Conservation (phyloP, 2,888 invertebrate species). For the Drosophila mimica region DNA sequence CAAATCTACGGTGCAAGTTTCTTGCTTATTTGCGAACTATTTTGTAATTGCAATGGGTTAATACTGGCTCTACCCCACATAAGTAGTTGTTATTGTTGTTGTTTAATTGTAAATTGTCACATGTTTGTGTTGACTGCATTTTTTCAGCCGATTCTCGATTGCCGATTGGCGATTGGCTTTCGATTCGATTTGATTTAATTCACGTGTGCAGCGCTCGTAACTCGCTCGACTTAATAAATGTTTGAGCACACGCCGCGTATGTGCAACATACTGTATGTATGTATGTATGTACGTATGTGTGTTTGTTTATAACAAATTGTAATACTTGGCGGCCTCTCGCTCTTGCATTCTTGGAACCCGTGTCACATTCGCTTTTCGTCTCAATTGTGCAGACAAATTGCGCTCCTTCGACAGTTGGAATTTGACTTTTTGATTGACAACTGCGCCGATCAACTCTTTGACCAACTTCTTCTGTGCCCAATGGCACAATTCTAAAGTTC, state of each 20-base stretch:
- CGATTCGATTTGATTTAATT: conserved; percentile 16
- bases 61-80: conserved; percentile 10
- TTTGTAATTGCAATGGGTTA: conserved; percentile 30
- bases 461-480: conserved; percentile 55
- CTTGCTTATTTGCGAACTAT: conserved; percentile 6
- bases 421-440: conserved; percentile 81
- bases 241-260: conserved; percentile 62
- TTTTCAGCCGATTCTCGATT: conserved; percentile 25
- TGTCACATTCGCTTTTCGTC: conserved; percentile 80
- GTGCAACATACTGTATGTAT: conserved; percentile 46
- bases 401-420: conserved; percentile 70
- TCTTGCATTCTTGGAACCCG: conserved; percentile 42
- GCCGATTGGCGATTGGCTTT: conserved; percentile 22
- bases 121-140: conserved; percentile 35
- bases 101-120: conserved; percentile 34
- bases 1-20: background rate
- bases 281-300: background rate
- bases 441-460: conserved; percentile 53
- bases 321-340: conserved; percentile 36
- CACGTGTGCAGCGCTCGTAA: conserved; percentile 46
- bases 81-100: conserved; percentile 14
- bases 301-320: conserved; percentile 9
- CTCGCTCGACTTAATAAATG: conserved; percentile 52
- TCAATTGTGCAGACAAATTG: conserved; percentile 78
- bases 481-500: conserved; percentile 62